These are phyloP conservation scores for Sander lucioperca DNA, from an alignment of 2,113 vertebrate species.

Conservation along the genomic window DNA sequence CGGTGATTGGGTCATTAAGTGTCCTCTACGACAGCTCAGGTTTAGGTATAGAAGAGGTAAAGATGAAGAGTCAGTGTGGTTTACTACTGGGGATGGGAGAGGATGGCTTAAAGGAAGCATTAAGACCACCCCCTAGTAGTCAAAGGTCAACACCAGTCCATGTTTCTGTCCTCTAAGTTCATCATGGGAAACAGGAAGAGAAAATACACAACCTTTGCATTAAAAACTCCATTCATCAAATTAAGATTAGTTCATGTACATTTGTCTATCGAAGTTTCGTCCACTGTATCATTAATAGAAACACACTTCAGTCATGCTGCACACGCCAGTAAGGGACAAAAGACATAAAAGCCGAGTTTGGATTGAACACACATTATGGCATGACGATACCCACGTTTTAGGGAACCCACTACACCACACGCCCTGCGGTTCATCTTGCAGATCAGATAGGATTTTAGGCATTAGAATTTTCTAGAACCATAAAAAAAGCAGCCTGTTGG, in stretches of 20 bases:
- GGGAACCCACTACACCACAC: constrained; percentile 58
- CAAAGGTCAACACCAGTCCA: constrained; percentile 69
- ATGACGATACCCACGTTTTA: constrained; percentile 56
- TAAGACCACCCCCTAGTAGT: constrained; percentile 76
- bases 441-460: constrained; percentile 66
- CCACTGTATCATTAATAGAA: constrained; percentile 69
- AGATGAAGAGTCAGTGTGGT: constrained; percentile 70
- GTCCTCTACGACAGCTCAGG: constrained; percentile 70
- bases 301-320: constrained; percentile 80
- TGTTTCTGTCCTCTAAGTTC: constrained; percentile 57
- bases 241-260: constrained; percentile 74
- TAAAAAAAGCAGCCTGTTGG: constrained; percentile 79
- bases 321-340: constrained; percentile 70
- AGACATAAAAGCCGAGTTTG: constrained; percentile 65
- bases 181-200: constrained; percentile 63
- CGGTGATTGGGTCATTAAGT: constrained; percentile 77
- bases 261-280: constrained; percentile 44
- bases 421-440: constrained; percentile 37
- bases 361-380: constrained; percentile 67
- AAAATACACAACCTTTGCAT: constrained; percentile 69
- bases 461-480: constrained; percentile 68
- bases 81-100: constrained; percentile 72
- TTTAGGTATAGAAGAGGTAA: constrained; percentile 77
- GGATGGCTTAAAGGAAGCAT: constrained; percentile 84
- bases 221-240: constrained; percentile 73